Base-by-base conservation (phyloP, 2,888 invertebrate genomes). In the Volucella inanis region DNA sequence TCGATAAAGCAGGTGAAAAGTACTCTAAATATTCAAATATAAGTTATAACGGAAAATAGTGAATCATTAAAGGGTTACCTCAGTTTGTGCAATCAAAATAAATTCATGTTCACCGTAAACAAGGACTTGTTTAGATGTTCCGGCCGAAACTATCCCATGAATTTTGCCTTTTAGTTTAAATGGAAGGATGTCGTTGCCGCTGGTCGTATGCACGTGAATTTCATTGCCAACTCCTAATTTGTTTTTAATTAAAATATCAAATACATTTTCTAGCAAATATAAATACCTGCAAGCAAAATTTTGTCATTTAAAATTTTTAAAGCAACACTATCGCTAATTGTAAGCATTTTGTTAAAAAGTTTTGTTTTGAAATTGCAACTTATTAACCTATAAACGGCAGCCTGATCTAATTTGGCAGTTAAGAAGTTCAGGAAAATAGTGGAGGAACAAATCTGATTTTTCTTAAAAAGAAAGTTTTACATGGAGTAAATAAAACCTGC, bases 71-170 rank as follows among this genome's bases (percentile, higher is more conserved):
- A n/a, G 8, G 52, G 47, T 65, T 77, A 83, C 78, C 15, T 57
- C 18, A 31, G 18, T 47, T 54, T 59, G 31, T 14, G 43, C 50
- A 9, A 87, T 70, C 4, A 93, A 87, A 71, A 92, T 92, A 55
- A 94, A 92, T 88, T 93, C 93, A 90, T 93, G 94, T 14, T 94
- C 94, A 12, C 95, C 95, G 90, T 93, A 94, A 55, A 94, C 89
- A 9, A 94, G 88, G n/a, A 94, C 87, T 87, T 91, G 89, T 4
- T 89, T 87, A 8, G 87, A 87, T 67, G 52, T 49, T 38, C 14
- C 9, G 8, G 49, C 50, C 4, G 87, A 87, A 54, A 89, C 87
- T 87, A 95, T 93, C 47, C 94, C 94, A 90, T 94, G 94, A 82
- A 95, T 93, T 91, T 94, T 94, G 88, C 94, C 93, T 0, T 93